Percentiles rank a stretch among this genome's conserved stretches.
phyloP scores from a whole-genome alignment of 1,140 invertebrate species.

The Drosophila watanabei region DNA sequence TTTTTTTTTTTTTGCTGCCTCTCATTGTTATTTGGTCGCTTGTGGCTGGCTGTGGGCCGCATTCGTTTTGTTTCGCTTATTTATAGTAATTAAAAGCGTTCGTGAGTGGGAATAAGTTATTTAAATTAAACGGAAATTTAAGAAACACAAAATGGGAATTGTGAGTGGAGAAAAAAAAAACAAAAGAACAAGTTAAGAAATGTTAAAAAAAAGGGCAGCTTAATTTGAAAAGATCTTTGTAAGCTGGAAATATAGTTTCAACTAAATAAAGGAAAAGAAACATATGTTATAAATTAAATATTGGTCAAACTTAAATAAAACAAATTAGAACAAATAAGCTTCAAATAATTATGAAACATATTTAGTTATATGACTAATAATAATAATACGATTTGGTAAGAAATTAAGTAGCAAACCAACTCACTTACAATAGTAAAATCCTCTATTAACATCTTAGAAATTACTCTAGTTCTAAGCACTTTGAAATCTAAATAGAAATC shows the following conservation, averaged over 20 bases:
- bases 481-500: background rate
- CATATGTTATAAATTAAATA: background rate
- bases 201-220: background rate
- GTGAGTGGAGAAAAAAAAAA: background rate
- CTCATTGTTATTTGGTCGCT: constrained; percentile 46
- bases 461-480: background rate
- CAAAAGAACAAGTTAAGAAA: background rate
- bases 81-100: constrained; percentile 52
- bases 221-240: background rate
- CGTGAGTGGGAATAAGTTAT: constrained; percentile 46
- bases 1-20: constrained; percentile 7
- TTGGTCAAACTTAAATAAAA: background rate
- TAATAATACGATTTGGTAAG: background rate
- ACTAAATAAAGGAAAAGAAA: background rate
- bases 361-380: no score
- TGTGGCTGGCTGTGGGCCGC: constrained; percentile 23
- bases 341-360: no score
- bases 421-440: no score
- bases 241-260: no score
- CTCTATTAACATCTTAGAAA: background rate
- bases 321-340: no score
- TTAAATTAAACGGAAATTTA: constrained; percentile 37
- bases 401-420: no score
- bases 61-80: constrained; percentile 45
- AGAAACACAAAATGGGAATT: background rate